Base-by-base conservation (phyloP, 2,888 invertebrate species). In the Carterocephalus palaemon region DNA sequence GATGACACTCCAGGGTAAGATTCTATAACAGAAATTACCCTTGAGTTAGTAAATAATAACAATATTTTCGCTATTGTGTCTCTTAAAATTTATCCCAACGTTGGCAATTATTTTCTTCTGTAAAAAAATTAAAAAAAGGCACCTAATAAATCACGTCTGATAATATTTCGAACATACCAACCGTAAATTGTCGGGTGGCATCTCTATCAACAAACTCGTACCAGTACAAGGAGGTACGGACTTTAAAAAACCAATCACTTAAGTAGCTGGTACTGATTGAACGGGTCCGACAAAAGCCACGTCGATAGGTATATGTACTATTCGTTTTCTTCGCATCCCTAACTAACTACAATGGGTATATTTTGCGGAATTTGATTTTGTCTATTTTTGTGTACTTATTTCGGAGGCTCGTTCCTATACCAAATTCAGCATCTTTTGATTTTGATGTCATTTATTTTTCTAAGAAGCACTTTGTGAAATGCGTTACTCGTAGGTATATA, bases 221-320 rank as follows among this genome's bases (percentile, higher is more conserved):
- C 43, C 43, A 37, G 43, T 31, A 37, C 43, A 45, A 17, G 37
- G 17, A 37, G 80, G 84, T 62, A 77, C 84, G 43, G 70, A 64
- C 62, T 66, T 75, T 73, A 68, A 68, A 74, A 80, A 81, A 83
- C 82, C 81, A 84, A 85, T 85, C 84, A 83, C 76, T 77, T 69
- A 74, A 74, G 72, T 75, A 70, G 75, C 71, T 82, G 84, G 83
- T 65, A 85, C 85, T 81, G 74, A 84, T 85, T 82, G 85, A 80
- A 85, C 84, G 70, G 49, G 55, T 49, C 56, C 51, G 48, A 74
- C 70, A 73, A 77, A 43, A 15, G 29, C 28, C 17, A 31, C 22
- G 23, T 36, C 36, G 43, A 43, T 37, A 29, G 8, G 6, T 7
- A 13, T 10, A 20, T 38, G 23, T 36, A 9, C 16, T 60, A 59